Conservation (phyloP, 2,113 vertebrate genomes). For the Cygnus atratus region DNA sequence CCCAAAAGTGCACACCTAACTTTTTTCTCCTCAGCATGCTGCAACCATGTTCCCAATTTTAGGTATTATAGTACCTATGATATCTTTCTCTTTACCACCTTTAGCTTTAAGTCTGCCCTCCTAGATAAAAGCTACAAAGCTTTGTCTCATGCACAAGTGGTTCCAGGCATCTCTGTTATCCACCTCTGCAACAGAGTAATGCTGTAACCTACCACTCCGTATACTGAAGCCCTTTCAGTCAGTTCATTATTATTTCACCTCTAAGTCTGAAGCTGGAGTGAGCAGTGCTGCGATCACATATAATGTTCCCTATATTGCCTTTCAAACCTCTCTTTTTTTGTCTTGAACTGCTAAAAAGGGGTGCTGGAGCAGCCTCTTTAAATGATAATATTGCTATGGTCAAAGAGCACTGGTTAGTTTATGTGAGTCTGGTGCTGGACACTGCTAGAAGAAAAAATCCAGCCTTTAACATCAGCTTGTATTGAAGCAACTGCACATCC, state of each 20-base stretch:
- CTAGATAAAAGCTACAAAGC: neutral
- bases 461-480: conserved; percentile 1
- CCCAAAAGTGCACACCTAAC: no score
- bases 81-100: neutral
- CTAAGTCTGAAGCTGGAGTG: neutral
- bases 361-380: neutral
- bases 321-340: neutral
- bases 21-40: neutral
- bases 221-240: neutral
- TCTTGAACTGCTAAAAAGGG: neutral
- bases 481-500: neutral
- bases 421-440: neutral
- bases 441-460: neutral
- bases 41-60: neutral
- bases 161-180: neutral
- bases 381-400: neutral
- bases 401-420: neutral
- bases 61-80: neutral
- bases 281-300: neutral
- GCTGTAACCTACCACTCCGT: neutral
- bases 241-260: neutral
- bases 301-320: neutral
- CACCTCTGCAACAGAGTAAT: neutral
- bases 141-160: neutral
- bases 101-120: neutral